Base-by-base conservation (phyloP, 2,888 invertebrate genomes). In the Eupsilia transversa region DNA sequence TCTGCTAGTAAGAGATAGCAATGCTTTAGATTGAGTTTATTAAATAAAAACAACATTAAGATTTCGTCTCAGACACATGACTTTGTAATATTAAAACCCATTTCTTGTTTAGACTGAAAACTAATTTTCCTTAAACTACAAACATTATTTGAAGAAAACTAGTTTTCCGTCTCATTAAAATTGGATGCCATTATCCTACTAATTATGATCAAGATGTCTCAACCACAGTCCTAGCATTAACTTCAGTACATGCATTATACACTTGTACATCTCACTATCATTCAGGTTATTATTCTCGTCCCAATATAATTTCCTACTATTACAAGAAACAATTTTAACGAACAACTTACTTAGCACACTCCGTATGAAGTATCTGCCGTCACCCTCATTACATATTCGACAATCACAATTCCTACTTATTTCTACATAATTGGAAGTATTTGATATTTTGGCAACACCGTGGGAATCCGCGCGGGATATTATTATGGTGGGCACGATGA, bases 181-280 rank as follows among this genome's bases (percentile, higher is more conserved):
- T 69, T 82, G 83, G 77, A 87, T 84, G 84, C 68, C 43, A 80
- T 78, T 69, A 80, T 56, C 59, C 73, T 68, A 75, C 54, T 87
- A 89, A 88, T 92, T 95, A 87, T 96, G 96, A 91, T 95, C 95
- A 80, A 93, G 91, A 92, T 96, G 96, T 86, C 96, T 92, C 83
- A 96, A 92, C 96, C 96, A 96, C 79, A 96, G 91, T 75, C 96
- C 96, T 80, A 96, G 87, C 89, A 96, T 89, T 87, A 96, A 90
- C 88, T 96, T 96, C 79, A 96, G 82, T 72, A 95, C 90, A 84
- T 95, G 92, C 88, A 95, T 91, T 77, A 96, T 79, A 89, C 95
- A 94, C 74, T 86, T 92, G 82, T 92, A 94, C 95, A 95, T 95
- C 90, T 95, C 96, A 60, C 89, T 90, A 30, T 94, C 94, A 57